phyloP scores from a whole-genome alignment of 1,140 invertebrate genomes.

The Nilaparvata lugens region DNA sequence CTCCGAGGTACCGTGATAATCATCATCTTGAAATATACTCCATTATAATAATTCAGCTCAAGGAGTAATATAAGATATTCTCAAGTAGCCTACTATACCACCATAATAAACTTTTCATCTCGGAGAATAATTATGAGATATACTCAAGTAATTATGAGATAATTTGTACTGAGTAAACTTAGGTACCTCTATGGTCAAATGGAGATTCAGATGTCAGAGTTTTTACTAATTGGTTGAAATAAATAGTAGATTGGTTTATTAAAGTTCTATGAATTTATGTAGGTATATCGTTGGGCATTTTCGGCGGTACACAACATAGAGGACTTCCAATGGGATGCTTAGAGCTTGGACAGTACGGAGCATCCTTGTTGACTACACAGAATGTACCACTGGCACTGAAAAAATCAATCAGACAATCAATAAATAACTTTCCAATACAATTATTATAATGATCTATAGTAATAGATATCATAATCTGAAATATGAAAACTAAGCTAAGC shows the following conservation, averaged over 20 bases:
- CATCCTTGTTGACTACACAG: conserved; percentile 46
- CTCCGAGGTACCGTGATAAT: too few species aligned
- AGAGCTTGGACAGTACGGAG: conserved; percentile 55
- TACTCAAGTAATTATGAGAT: too few species aligned
- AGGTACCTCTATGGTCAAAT: too few species aligned
- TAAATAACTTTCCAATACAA: too few species aligned
- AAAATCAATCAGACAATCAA: conserved; percentile 2
- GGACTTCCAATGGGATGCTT: conserved; percentile 45
- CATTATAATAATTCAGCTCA: too few species aligned
- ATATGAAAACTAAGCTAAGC: neutral
- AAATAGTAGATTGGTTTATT: neutral
- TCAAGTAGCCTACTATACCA: too few species aligned
- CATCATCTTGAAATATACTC: too few species aligned
- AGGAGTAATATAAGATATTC: too few species aligned
- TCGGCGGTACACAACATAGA: conserved; percentile 45
- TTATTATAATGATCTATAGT: neutral
- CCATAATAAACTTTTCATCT: too few species aligned
- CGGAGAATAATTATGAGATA: too few species aligned
- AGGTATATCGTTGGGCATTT: neutral
- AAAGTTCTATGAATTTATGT: neutral
- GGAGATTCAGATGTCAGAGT: too few species aligned
- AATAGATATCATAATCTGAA: neutral
- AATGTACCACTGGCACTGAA: conserved; percentile 53
- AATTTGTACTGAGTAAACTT: too few species aligned
- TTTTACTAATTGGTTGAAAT: conserved; percentile 4